phyloP scores from a whole-genome alignment of 2,113 vertebrate species.

The Sinocyclocheilus maitianheensis region DNA sequence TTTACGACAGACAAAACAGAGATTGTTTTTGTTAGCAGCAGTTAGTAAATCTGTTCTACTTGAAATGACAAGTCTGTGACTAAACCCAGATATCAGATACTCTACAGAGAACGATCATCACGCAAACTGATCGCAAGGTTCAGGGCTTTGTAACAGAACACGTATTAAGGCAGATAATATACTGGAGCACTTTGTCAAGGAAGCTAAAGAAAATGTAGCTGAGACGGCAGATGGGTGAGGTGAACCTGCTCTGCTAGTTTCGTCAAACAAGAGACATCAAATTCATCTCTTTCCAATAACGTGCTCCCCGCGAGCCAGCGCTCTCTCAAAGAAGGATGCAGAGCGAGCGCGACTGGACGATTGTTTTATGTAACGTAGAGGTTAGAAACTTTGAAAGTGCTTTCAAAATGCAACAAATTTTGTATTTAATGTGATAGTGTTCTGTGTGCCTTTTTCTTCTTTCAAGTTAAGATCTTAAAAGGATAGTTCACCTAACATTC shows the following conservation, averaged over 20 bases:
- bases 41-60: conserved; percentile 63
- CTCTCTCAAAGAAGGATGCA: conserved; percentile 65
- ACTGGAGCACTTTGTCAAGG: conserved; percentile 72
- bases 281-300: conserved; percentile 20
- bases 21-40: conserved; percentile 53
- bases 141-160: conserved; percentile 30
- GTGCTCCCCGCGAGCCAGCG: neutral
- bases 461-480: conserved; percentile 64
- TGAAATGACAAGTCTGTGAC: conserved; percentile 58
- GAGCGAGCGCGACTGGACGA: conserved; percentile 62
- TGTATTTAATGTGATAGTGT: conserved; percentile 85
- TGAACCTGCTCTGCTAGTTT: conserved; percentile 38
- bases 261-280: conserved; percentile 46
- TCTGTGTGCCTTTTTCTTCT: conserved; percentile 86
- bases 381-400: conserved; percentile 75
- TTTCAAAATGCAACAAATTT: conserved; percentile 63
- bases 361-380: conserved; percentile 83
- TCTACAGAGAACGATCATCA: neutral
- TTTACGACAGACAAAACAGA: conserved; percentile 39
- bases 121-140: neutral
- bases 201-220: conserved; percentile 64
- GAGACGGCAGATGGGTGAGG: conserved; percentile 50
- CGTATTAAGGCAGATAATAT: conserved; percentile 45
- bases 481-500: neutral
- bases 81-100: neutral